Percentiles rank a stretch among this genome's conserved stretches.
phyloP scores from a whole-genome alignment of 2,888 invertebrate genomes.

The Pammene fasciana region DNA sequence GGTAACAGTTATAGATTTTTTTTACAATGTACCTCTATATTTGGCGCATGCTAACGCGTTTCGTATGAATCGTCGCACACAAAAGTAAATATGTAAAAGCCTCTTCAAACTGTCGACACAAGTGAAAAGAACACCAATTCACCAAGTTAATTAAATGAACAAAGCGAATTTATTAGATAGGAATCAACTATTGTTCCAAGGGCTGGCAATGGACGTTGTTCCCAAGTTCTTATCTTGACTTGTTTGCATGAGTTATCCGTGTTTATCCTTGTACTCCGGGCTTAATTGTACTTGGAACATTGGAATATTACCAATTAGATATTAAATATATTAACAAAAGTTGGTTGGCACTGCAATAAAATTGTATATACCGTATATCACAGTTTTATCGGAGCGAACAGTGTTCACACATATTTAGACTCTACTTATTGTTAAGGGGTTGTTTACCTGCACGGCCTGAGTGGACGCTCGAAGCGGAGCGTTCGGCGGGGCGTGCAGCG shows the following conservation, averaged over 20 bases:
- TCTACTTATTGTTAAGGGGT: too few relatives aligned
- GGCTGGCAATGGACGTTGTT: slow-evolving; percentile 60
- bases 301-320: slow-evolving; percentile 7
- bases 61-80: background rate
- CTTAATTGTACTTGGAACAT: slow-evolving; percentile 21
- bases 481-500: too few relatives aligned
- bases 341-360: background rate
- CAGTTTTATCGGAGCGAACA: too few relatives aligned
- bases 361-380: background rate
- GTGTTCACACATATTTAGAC: too few relatives aligned
- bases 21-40: too few relatives aligned
- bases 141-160: slow-evolving; percentile 73
- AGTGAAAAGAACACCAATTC: slow-evolving; percentile 63
- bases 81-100: background rate
- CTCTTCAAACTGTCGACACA: slow-evolving; percentile 47
- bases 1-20: too few relatives aligned
- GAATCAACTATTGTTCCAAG: slow-evolving; percentile 68
- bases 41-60: too few relatives aligned
- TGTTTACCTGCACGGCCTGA: too few relatives aligned
- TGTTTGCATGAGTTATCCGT: slow-evolving; percentile 62
- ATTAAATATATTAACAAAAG: slow-evolving; percentile 9
- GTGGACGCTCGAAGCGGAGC: too few relatives aligned
- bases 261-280: slow-evolving; percentile 46
- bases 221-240: slow-evolving; percentile 67
- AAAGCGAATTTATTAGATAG: slow-evolving; percentile 68